phyloP scores from a whole-genome alignment of 1,140 invertebrate species.

The Linepithema humile region DNA sequence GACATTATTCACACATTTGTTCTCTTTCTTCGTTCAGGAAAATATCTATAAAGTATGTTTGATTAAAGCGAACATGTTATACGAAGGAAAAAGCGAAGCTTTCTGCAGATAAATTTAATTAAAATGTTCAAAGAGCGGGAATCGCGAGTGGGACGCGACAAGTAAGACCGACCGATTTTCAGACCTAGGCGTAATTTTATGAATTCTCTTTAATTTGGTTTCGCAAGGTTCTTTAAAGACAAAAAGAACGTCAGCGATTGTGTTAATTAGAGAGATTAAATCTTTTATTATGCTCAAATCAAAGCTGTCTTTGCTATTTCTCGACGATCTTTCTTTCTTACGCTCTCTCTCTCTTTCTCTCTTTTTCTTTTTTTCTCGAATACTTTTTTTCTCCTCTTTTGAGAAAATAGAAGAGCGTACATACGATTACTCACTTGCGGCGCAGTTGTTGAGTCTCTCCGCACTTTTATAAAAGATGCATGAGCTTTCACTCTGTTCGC shows the following conservation, averaged over 20 bases:
- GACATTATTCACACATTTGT: not conserved
- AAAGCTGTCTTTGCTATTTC: conserved; percentile 26
- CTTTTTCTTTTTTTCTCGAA: not conserved
- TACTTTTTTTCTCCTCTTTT: not conserved
- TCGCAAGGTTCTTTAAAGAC: not conserved
- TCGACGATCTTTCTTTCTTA: not conserved
- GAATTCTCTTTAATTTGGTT: conserved; percentile 19
- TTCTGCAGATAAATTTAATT: conserved; percentile 22
- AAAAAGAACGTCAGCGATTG: not conserved
- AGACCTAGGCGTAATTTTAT: conserved; percentile 17
- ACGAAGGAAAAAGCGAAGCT: not conserved
- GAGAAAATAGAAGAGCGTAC: conserved; percentile 13
- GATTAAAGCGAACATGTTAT: not conserved
- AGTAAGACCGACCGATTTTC: conserved; percentile 18
- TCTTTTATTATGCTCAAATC: conserved; percentile 16
- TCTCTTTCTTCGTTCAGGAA: not conserved
- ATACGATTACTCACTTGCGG: conserved; percentile 53
- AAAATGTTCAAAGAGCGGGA: conserved; percentile 8
- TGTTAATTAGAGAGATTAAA: conserved; percentile 59
- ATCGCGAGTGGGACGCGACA: not conserved
- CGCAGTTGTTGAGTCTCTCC: conserved; percentile 16
- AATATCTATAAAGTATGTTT: not conserved
- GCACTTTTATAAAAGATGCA: conserved; percentile 69
- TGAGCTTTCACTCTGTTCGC: conserved; percentile 52
- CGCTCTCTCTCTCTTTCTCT: not conserved